Base-by-base conservation (phyloP, 2,113 vertebrate genomes). In the Pleuronectes platessa region DNA sequence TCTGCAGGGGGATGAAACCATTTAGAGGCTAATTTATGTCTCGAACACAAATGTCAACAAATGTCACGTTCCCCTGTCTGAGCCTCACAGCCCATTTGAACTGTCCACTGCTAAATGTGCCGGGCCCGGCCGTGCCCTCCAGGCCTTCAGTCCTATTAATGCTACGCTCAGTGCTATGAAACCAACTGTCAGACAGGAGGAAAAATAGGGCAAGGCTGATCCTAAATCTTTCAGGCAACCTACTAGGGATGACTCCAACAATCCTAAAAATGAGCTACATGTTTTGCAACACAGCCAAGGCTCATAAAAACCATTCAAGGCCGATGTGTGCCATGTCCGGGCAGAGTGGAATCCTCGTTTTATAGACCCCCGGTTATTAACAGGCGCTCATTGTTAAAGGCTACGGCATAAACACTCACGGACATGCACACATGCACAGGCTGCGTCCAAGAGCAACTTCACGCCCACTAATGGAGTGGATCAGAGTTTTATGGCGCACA, bases 401-500 rank as follows among this genome's bases (percentile, higher is more conserved):
- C 74, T 72, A 14, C 3, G 9, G 18, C 67, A 71, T 56, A 70
- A 60, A 78, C 56, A 78, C 59, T 31, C 13, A 21, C 8, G 45
- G 10, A 60, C 67, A 59, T 4, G 14, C 47, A 73, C 42, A 68
- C 15, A 76, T 26, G 53, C 49, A 68, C 69, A 31, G 53, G 49
- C 31, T 45, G 66, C 13, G 2, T 75, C 76, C 55, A 68, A 67
- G 73, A 78, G 78, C 74, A 89, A 84, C 78, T 69, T 82, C 83
- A 77, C 78, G 71, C 68, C 66, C 64, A 76, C 82, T 90, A 91
- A 90, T 87, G 81, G 84, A 83, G 67, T 66, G 86, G 83, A 93
- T 90, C 78, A 77, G 85, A 83, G 77, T 87, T 94, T 93, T 89
- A 93, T 88, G 82, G 82, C 12, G 76, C 81, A 86, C 81, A 78